phyloP scores from a whole-genome alignment of 2,113 vertebrate species.

The Gallinago media region DNA sequence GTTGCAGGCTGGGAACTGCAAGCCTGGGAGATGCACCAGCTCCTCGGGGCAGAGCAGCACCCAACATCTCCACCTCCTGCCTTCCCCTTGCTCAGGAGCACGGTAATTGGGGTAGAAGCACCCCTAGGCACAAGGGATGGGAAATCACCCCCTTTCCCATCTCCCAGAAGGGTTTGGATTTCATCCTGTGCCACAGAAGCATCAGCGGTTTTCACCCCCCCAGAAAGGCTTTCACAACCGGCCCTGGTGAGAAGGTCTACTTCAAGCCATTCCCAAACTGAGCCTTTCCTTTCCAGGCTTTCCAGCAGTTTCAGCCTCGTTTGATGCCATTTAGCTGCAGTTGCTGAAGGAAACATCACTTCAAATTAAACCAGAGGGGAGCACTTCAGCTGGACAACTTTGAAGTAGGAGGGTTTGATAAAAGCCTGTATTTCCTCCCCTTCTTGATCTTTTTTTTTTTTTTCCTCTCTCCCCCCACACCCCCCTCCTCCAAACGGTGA shows the following conservation, averaged over 20 bases:
- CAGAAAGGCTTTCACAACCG: neutral
- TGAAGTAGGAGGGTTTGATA: slow-evolving; percentile 66
- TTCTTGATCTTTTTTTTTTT: neutral
- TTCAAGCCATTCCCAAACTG: neutral
- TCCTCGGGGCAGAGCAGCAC: neutral
- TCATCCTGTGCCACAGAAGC: neutral
- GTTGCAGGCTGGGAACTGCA: neutral
- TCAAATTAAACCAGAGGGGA: slow-evolving; percentile 68
- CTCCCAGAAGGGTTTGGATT: neutral
- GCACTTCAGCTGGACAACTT: slow-evolving; percentile 60
- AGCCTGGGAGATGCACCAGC: neutral
- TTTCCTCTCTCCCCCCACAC: too few species aligned
- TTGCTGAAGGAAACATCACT: slow-evolving; percentile 69
- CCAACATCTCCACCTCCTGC: neutral
- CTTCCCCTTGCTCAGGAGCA: neutral
- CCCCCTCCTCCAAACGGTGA: neutral
- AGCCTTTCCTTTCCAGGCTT: slow-evolving; percentile 46
- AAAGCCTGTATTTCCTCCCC: slow-evolving; percentile 54
- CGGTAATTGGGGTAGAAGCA: neutral
- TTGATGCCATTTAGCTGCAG: slow-evolving; percentile 52
- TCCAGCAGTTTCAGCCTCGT: slow-evolving; percentile 1
- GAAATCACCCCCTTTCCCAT: fast-evolving
- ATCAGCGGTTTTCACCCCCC: neutral
- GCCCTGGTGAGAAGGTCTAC: neutral
- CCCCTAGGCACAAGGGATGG: neutral